Percentiles rank a stretch among this genome's conserved stretches.
These are phyloP conservation scores for Falco naumanni DNA, from an alignment of 2,797 vertebrate genomes.

Conservation along the genomic window DNA sequence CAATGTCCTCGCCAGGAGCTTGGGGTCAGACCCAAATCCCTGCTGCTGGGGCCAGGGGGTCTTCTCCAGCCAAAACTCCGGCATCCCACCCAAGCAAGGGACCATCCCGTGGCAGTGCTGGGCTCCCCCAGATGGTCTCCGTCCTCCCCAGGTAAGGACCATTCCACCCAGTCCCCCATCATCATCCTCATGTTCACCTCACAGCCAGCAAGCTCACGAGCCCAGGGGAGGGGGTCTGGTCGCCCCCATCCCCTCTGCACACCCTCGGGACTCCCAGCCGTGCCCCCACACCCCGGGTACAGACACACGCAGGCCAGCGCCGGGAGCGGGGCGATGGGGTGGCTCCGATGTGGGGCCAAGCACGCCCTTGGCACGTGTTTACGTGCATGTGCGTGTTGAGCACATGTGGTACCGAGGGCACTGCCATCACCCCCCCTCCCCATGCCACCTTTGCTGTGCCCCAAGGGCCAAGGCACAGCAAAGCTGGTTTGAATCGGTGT, in stretches of 20 bases:
- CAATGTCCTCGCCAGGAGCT: background rate
- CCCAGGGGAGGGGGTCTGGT: background rate
- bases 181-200: background rate
- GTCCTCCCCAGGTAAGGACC: background rate
- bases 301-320: background rate
- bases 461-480: background rate
- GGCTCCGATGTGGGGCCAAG: rapidly evolving
- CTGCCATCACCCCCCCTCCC: background rate
- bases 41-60: background rate
- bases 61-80: background rate
- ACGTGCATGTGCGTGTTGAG: background rate
- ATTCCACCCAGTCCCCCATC: background rate
- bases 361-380: background rate
- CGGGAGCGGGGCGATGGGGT: background rate
- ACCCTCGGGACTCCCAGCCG: background rate
- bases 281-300: background rate
- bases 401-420: background rate
- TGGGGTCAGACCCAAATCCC: background rate
- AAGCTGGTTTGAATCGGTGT: background rate
- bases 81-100: background rate
- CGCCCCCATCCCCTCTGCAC: background rate
- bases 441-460: background rate
- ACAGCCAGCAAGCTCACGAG: background rate
- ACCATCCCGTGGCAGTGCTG: rapidly evolving
- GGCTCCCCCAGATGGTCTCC: background rate